These are phyloP conservation scores for Lepidonotus clava DNA, from an alignment of 2,888 invertebrate genomes.

Conservation along the genomic window DNA sequence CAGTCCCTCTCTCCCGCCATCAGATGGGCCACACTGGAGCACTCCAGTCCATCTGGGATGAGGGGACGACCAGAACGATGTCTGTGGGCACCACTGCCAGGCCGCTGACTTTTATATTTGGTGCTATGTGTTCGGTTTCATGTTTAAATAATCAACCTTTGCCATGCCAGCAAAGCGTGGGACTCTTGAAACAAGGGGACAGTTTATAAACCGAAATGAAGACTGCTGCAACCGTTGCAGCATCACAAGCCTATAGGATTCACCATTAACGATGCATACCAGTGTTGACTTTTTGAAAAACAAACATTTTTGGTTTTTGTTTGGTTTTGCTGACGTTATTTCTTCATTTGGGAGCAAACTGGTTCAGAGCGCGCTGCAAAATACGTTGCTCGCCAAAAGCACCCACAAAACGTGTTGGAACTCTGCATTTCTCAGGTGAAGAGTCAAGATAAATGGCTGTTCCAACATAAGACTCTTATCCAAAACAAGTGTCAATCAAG, in stretches of 20 bases:
- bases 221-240: not conserved
- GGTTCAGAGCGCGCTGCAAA: not conserved
- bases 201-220: not conserved
- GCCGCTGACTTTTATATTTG: conserved; percentile 21
- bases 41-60: too few species aligned
- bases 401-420: not conserved
- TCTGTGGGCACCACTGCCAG: conserved; percentile 18
- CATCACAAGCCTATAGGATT: not conserved
- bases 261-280: not conserved
- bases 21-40: not conserved
- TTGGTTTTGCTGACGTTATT: not conserved
- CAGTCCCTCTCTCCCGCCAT: not conserved
- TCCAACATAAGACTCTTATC: not conserved
- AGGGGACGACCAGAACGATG: too few species aligned
- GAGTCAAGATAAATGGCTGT: not conserved
- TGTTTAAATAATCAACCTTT: not conserved
- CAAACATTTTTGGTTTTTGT: too few species aligned
- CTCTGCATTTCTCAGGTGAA: conserved; percentile 1
- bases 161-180: not conserved
- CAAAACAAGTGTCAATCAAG: not conserved
- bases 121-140: conserved; percentile 1
- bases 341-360: not conserved
- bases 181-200: not conserved
- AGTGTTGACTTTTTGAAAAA: too few species aligned
- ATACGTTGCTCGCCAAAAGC: not conserved